Evolutionary conservation across 2,113 vertebrate genomes (phyloP).

Genomic region (Galeopterus variegatus): DNA sequence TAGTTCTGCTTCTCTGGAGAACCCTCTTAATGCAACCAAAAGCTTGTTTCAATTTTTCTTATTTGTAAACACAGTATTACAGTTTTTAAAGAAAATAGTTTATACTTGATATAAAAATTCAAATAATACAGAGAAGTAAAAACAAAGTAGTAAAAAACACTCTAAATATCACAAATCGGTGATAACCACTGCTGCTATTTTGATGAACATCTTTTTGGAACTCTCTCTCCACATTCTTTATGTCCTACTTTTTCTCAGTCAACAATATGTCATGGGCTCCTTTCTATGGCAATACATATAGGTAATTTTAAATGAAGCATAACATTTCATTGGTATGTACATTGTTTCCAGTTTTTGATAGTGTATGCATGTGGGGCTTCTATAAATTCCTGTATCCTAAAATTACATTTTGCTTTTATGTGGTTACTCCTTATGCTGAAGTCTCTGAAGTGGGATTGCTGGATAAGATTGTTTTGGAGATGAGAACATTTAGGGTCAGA

Average conservation of each 20-base stretch:
- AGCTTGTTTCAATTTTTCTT: neutral
- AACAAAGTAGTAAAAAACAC: neutral
- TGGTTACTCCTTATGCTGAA: neutral
- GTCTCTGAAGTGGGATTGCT: constrained; percentile 20
- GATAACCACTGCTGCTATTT: neutral
- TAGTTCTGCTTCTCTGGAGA: neutral
- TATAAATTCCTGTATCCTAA: neutral
- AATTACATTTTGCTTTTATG: constrained; percentile 17
- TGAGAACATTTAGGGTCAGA: constrained; percentile 52
- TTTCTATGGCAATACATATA: neutral
- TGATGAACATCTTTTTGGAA: neutral
- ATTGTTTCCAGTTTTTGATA: neutral
- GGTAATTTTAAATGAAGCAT: neutral
- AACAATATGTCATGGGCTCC: neutral
- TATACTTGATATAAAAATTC: constrained; percentile 17
- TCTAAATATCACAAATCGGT: neutral
- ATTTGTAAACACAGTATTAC: neutral
- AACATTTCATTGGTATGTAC: neutral
- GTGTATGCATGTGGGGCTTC: neutral
- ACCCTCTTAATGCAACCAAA: neutral
- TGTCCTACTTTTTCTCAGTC: neutral
- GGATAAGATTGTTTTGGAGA: constrained; percentile 50
- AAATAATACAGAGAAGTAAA: neutral
- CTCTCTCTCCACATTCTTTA: neutral
- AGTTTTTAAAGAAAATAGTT: constrained; percentile 33